Base-by-base conservation (phyloP, 1,140 invertebrate species). In the Mya arenaria region DNA sequence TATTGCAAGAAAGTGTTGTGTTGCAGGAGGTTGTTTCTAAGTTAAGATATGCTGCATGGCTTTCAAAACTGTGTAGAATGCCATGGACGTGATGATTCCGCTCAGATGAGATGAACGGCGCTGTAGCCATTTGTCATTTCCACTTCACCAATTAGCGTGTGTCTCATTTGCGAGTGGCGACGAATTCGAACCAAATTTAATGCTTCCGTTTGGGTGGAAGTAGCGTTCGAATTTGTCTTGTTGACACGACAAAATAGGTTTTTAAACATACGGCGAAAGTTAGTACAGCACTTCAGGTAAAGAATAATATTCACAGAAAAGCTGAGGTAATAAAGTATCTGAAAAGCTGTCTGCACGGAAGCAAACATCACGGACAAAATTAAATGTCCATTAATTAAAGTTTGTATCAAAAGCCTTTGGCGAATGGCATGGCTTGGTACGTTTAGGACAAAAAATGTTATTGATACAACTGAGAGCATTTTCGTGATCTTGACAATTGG, bases 241-340 rank as follows among this genome's bases (percentile, higher is more conserved):
- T 6, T 23, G 19, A n/a, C 17, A 39, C 13, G 0, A 41, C 44
- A 72, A 48, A 84, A 87, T 15, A 72, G 84, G 19, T 87, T 83
- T 17, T 69, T 72, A 63, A 89, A 89, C 23, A 83, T 60, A 32
- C 81, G 79, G 32, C 87, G 75, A 63, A 89, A 89, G n/a, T 82
- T 87, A 23, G 82, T 62, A 1, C 87, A 86, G 71, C 69, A 87
- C n/a, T 68, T 23, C 1, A 85, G 52, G 92, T 97, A 97, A 25
- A 97, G 93, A 23, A 96, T 93, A 90, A 97, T 97, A 93, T 97
- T 97, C 56, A 97, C 96, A 65, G 96, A 96, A 87, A 97, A 97
- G 91, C 97, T 97, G 13, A 95, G 95, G 86, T 96, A 94, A 92
- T 96, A 97, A 13, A 96, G 92, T 28, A 93, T 90, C 81, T 92